phyloP scores from a whole-genome alignment of 1,140 invertebrate species.

The Brachionus sp. region DNA sequence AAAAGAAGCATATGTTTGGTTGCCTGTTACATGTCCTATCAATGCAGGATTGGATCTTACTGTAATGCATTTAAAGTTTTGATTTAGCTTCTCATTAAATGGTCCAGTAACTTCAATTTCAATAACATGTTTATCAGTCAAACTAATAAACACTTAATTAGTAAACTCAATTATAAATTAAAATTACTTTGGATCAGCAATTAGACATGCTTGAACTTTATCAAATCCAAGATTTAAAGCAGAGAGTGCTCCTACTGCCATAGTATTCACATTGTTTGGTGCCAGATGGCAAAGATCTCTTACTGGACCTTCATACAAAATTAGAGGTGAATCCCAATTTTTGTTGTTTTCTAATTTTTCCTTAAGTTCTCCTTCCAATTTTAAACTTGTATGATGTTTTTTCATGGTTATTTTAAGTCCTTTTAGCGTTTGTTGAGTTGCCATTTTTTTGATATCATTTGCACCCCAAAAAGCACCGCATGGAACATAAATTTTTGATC shows the following conservation, averaged over 20 bases:
- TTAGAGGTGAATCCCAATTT: conserved; percentile 49
- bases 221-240: conserved; percentile 67
- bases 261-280: conserved; percentile 67
- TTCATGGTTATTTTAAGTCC: conserved; percentile 64
- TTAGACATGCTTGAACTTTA: conserved; percentile 61
- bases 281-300: conserved; percentile 64
- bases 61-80: conserved; percentile 62
- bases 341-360: background rate
- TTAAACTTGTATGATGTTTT: conserved; percentile 65
- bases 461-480: conserved; percentile 67
- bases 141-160: conserved; percentile 51
- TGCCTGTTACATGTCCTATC: conserved; percentile 63
- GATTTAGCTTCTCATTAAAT: conserved; percentile 48
- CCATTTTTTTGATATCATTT: conserved; percentile 67
- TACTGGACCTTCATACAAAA: conserved; percentile 64
- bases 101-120: conserved; percentile 64
- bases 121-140: conserved; percentile 64
- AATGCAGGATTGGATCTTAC: conserved; percentile 64
- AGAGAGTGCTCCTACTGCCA: conserved; percentile 65
- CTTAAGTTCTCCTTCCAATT: conserved; percentile 50
- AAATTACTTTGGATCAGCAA: conserved; percentile 63
- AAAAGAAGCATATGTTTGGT: conserved; percentile 64
- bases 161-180: background rate
- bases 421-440: conserved; percentile 63
- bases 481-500: conserved; percentile 62